A percentile compares a stretch with the other conserved stretches of the same genome.
These are phyloP conservation scores for Bombycilla garrulus DNA, from an alignment of 2,113 vertebrate genomes.

Conservation along the genomic window DNA sequence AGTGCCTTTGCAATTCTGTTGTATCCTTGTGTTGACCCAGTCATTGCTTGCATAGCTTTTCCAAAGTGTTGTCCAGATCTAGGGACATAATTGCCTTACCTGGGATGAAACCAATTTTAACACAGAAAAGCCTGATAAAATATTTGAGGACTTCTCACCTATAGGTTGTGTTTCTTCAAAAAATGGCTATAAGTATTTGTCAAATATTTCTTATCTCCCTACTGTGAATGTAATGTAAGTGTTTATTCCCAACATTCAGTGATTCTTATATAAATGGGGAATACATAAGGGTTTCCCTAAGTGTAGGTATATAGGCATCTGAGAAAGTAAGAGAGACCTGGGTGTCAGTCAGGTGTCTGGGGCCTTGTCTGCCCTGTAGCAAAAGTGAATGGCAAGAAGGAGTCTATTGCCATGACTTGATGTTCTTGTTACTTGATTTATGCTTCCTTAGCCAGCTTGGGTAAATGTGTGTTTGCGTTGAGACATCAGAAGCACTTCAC, in stretches of 20 bases:
- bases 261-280: not conserved
- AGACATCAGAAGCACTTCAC: not conserved
- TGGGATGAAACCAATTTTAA: not conserved
- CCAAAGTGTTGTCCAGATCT: accelerated
- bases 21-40: not conserved
- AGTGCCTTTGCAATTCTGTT: not conserved
- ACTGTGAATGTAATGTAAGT: not conserved
- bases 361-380: not conserved
- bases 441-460: not conserved
- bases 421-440: not conserved
- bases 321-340: not conserved
- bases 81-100: not conserved
- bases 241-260: not conserved
- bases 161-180: not conserved
- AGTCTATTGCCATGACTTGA: not conserved
- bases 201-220: not conserved
- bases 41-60: not conserved
- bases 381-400: not conserved
- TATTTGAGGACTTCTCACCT: not conserved
- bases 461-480: accelerated
- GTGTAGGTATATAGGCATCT: not conserved
- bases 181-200: not conserved
- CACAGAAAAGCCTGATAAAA: not conserved
- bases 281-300: not conserved
- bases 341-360: not conserved